Percentiles rank a stretch among this genome's conserved stretches.
These are phyloP conservation scores for Abrostola triplasia DNA, from an alignment of 2,888 invertebrate genomes.

Conservation along the genomic window DNA sequence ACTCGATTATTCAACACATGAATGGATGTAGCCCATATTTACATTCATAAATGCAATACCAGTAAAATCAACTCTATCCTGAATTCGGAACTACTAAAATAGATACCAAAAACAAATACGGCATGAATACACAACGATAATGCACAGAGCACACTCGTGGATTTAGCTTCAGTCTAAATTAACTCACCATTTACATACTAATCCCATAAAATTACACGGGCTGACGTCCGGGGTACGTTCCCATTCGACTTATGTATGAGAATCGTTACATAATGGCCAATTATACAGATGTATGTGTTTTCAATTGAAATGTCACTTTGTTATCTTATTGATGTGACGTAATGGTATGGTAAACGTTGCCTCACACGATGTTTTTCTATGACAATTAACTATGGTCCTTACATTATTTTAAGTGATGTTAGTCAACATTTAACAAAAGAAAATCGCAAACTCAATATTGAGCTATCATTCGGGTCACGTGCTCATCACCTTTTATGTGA, in stretches of 20 bases:
- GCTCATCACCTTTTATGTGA: too few species aligned
- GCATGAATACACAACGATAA: slow-evolving; percentile 54
- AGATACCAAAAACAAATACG: slow-evolving; percentile 36
- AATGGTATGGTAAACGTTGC: neutral
- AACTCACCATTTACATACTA: slow-evolving; percentile 71
- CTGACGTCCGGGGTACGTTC: slow-evolving; percentile 44
- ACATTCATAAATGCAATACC: slow-evolving; percentile 6
- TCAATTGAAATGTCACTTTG: neutral
- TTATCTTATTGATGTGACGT: neutral
- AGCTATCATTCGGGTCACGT: too few species aligned
- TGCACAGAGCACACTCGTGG: slow-evolving; percentile 38
- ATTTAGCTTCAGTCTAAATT: slow-evolving; percentile 68
- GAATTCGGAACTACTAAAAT: slow-evolving; percentile 16
- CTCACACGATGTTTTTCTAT: too few species aligned
- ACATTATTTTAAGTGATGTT: too few species aligned
- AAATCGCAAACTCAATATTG: too few species aligned
- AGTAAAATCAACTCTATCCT: slow-evolving; percentile 9
- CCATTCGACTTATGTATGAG: slow-evolving; percentile 10
- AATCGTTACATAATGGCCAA: slow-evolving; percentile 6
- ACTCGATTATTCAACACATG: too few species aligned
- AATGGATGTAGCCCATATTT: neutral
- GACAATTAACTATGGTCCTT: too few species aligned
- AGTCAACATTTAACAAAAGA: too few species aligned
- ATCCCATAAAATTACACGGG: slow-evolving; percentile 64
- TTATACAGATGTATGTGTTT: slow-evolving; percentile 6